phyloP scores from a whole-genome alignment of 2,113 vertebrate species.

The Catharus minimus region DNA sequence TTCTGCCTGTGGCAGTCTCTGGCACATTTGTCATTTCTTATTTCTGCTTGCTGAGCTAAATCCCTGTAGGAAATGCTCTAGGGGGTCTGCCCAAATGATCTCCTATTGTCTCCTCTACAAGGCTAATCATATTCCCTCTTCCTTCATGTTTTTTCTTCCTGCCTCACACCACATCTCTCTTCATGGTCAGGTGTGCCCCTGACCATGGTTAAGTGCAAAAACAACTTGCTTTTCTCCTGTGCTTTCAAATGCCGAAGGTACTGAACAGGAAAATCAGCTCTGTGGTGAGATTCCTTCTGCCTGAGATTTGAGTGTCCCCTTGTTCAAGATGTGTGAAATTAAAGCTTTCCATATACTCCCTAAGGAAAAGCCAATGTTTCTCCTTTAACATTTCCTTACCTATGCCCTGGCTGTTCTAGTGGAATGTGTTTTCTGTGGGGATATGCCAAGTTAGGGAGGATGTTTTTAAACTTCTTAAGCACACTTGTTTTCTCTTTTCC shows the following conservation, averaged over 20 bases:
- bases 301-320: background rate
- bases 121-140: background rate
- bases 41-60: background rate
- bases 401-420: background rate
- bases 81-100: constrained; percentile 24
- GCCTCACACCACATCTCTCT: background rate
- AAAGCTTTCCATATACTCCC: background rate
- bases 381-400: constrained; percentile 2
- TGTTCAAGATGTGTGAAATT: background rate
- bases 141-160: constrained; percentile 24
- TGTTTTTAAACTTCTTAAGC: background rate
- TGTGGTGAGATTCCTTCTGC: background rate
- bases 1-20: background rate
- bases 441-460: background rate
- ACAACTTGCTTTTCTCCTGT: background rate
- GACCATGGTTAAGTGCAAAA: constrained; percentile 2
- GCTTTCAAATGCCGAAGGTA: background rate
- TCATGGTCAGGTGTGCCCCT: background rate
- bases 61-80: background rate
- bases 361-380: background rate
- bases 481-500: background rate
- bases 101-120: constrained; percentile 17
- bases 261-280: background rate
- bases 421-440: background rate
- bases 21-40: constrained; percentile 20